phyloP scores from a whole-genome alignment of 2,888 invertebrate genomes.

The Microlaimidae sp. region DNA sequence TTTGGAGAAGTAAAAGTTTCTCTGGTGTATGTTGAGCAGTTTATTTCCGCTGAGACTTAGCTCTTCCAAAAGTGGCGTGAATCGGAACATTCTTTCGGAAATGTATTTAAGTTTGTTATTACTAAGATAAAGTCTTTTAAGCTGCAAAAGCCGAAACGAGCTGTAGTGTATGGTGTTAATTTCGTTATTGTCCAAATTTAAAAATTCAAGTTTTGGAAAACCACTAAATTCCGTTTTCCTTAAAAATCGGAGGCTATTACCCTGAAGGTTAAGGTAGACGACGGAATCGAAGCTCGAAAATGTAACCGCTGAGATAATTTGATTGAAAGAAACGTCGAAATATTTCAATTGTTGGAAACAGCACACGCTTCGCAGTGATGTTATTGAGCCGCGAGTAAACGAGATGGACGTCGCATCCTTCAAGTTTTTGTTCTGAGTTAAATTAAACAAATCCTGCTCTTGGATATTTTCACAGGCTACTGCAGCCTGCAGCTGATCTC shows the following conservation, averaged over 20 bases:
- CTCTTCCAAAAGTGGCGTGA: background rate
- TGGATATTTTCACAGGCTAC: no score
- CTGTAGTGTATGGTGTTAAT: constrained; percentile 1
- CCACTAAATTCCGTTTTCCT: constrained; percentile 11
- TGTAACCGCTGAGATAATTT: no score
- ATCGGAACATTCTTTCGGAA: constrained; percentile 14
- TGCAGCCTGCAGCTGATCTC: no score
- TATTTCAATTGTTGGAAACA: no score
- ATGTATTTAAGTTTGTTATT: constrained; percentile 3
- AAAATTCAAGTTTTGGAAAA: constrained; percentile 8
- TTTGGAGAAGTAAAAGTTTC: constrained; percentile 10
- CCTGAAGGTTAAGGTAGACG: constrained; percentile 3
- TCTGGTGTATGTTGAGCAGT: background rate
- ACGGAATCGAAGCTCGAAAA: no score
- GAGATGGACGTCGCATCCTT: no score
- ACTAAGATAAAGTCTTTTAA: constrained; percentile 3
- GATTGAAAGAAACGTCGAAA: no score
- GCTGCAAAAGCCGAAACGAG: constrained; percentile 8
- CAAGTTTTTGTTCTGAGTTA: no score
- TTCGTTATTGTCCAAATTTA: constrained; percentile 6
- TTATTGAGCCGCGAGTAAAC: no score
- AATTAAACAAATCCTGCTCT: no score
- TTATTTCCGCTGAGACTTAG: constrained; percentile 11
- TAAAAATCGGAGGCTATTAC: constrained; percentile 2
- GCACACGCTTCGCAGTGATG: no score